Evolutionary conservation across 2,888 invertebrate genomes (phyloP).

Genomic region (Carcina quercana): DNA sequence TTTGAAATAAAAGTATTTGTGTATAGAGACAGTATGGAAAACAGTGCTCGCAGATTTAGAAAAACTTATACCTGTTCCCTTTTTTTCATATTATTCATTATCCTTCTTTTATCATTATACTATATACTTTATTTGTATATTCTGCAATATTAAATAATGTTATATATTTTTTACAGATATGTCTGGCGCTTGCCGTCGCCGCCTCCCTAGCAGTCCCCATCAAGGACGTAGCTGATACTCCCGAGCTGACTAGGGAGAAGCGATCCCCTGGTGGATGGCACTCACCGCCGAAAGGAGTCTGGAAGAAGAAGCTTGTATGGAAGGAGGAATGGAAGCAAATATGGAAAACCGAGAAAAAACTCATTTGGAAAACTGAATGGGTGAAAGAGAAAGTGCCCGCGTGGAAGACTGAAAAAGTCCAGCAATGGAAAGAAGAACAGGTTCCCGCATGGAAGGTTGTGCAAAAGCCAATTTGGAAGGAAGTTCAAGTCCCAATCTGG

Average conservation of each 20-base stretch:
- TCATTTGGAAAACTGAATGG: conserved; percentile 83
- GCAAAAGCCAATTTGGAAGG: conserved; percentile 81
- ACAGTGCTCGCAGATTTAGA: too few relatives aligned
- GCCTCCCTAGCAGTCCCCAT: conserved; percentile 52
- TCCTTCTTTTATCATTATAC: too few relatives aligned
- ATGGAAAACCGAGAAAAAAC: conserved; percentile 84
- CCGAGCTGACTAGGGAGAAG: conserved; percentile 64
- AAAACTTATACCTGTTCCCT: too few relatives aligned
- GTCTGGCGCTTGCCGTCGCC: conserved; percentile 73
- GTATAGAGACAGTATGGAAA: too few relatives aligned
- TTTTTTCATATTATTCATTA: too few relatives aligned
- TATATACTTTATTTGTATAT: conserved; percentile 1
- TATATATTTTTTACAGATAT: conserved; percentile 65
- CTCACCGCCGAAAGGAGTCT: conserved; percentile 78
- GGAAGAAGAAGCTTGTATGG: conserved; percentile 89
- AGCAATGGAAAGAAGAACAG: conserved; percentile 84
- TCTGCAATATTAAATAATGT: conserved; percentile 1
- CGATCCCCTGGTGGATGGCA: conserved; percentile 72
- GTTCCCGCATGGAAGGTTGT: conserved; percentile 82
- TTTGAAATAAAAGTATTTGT: too few relatives aligned
- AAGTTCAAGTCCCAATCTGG: conserved; percentile 81
- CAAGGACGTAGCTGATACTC: conserved; percentile 34
- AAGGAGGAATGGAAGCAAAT: conserved; percentile 87
- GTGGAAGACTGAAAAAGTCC: conserved; percentile 88
- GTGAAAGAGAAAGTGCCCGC: conserved; percentile 82